Conservation (phyloP, 2,888 invertebrate genomes). For the Acleris laterana region DNA sequence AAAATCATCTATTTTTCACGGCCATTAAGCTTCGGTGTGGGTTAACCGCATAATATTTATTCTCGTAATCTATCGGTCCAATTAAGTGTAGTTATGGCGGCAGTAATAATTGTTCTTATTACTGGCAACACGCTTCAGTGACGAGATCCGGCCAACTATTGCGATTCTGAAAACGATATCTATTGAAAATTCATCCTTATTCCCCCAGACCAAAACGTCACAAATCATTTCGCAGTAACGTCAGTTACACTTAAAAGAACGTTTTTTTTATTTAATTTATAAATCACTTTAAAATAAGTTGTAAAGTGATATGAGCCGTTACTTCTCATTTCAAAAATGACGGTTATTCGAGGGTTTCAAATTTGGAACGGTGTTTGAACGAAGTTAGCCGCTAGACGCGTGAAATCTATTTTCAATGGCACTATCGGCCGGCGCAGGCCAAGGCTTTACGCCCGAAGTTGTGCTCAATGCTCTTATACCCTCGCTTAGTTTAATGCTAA, state of each 20-base stretch:
- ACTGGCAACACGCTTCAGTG: slow-evolving; percentile 67
- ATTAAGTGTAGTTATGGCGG: slow-evolving; percentile 69
- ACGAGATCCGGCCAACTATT: slow-evolving; percentile 42
- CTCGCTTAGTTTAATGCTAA: slow-evolving; percentile 72
- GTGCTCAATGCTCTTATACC: slow-evolving; percentile 69
- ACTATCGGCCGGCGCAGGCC: slow-evolving; percentile 79
- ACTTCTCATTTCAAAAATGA: slow-evolving; percentile 18
- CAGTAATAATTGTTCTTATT: slow-evolving; percentile 69
- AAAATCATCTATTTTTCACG: slow-evolving; percentile 54
- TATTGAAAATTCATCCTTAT: not conserved
- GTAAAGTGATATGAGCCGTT: slow-evolving; percentile 8
- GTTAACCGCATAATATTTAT: slow-evolving; percentile 65
- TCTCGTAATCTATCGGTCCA: slow-evolving; percentile 69
- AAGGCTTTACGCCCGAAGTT: slow-evolving; percentile 78
- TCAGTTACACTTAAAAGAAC: too few relatives aligned
- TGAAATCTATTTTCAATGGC: slow-evolving; percentile 84
- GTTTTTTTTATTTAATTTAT: slow-evolving; percentile 2
- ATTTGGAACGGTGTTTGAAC: slow-evolving; percentile 59
- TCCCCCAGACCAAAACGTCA: not conserved
- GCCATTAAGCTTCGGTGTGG: slow-evolving; percentile 55
- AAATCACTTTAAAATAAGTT: not conserved
- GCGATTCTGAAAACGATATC: not conserved
- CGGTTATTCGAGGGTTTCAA: slow-evolving; percentile 21
- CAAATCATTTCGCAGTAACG: not conserved
- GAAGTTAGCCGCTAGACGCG: slow-evolving; percentile 65